Conservation (phyloP, 2,888 invertebrate genomes). For the Julus scanicus region DNA sequence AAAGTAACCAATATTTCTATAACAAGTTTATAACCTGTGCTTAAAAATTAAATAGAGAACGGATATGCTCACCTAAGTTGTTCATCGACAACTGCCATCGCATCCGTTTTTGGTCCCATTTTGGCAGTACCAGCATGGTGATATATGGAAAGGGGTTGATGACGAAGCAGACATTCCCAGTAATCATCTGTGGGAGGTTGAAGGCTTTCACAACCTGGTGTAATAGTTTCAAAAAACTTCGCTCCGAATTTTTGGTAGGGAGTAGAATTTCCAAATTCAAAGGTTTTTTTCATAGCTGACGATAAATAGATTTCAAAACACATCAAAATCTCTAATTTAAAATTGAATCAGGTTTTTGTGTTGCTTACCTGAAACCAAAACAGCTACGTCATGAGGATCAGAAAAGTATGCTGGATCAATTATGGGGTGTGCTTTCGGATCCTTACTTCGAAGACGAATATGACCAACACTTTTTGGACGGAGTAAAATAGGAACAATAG, state of each 20-base stretch:
- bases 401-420: constrained; percentile 94
- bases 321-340: background rate
- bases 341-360: background rate
- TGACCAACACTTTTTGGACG: constrained; percentile 79
- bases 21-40: no score
- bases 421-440: constrained; percentile 86
- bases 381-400: constrained; percentile 80
- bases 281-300: background rate
- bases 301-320: background rate
- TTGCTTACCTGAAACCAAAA: constrained; percentile 76
- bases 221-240: background rate
- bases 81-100: constrained; percentile 67
- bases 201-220: constrained; percentile 27
- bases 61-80: constrained; percentile 57
- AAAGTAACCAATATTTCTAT: no score
- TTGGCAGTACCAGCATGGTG: constrained; percentile 70
- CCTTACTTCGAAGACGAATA: constrained; percentile 76
- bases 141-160: constrained; percentile 64
- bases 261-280: constrained; percentile 9
- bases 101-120: constrained; percentile 67
- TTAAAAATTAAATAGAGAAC: background rate
- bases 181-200: background rate
- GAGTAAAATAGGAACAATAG: constrained; percentile 77
- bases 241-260: background rate
- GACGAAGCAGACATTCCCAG: background rate